Evolutionary conservation across 2,888 invertebrate species (phyloP).

Genomic region (Colletes collaris): DNA sequence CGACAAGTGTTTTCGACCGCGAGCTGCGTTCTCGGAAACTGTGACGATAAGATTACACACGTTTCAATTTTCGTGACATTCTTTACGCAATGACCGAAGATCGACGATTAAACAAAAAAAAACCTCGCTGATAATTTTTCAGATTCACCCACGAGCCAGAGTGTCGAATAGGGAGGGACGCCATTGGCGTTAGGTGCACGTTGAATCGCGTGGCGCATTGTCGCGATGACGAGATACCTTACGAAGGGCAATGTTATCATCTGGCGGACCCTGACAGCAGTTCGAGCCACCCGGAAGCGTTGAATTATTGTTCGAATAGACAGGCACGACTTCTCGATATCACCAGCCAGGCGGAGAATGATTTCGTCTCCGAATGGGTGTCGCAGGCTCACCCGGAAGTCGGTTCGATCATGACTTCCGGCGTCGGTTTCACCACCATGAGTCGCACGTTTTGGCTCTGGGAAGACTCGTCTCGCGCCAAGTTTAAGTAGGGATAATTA

Average conservation of each 20-base stretch:
- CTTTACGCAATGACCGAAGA: too few species aligned
- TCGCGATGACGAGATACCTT: constrained; percentile 83
- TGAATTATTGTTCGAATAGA: constrained; percentile 81
- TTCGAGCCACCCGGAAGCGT: constrained; percentile 82
- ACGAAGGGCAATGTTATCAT: constrained; percentile 84
- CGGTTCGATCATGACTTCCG: constrained; percentile 83
- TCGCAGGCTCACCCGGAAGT: constrained; percentile 79
- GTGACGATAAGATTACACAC: not conserved
- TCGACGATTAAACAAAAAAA: too few species aligned
- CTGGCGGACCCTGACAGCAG: constrained; percentile 80
- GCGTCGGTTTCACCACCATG: constrained; percentile 82
- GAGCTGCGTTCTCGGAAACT: constrained; percentile 3
- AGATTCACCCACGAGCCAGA: constrained; percentile 77
- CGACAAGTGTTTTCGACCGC: not conserved
- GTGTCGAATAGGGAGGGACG: constrained; percentile 80
- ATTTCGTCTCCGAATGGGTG: constrained; percentile 85
- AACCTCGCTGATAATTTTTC: not conserved
- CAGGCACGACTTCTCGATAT: constrained; percentile 84
- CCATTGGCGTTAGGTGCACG: constrained; percentile 82
- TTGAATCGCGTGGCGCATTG: constrained; percentile 82
- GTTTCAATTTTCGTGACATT: too few species aligned
- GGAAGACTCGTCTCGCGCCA: constrained; percentile 79
- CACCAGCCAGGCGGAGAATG: constrained; percentile 84
- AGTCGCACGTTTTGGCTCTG: constrained; percentile 83
- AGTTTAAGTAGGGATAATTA: constrained; percentile 71